Evolutionary conservation across 2,797 vertebrate genomes (phyloP).

Genomic region (Leptoclinus maculatus): DNA sequence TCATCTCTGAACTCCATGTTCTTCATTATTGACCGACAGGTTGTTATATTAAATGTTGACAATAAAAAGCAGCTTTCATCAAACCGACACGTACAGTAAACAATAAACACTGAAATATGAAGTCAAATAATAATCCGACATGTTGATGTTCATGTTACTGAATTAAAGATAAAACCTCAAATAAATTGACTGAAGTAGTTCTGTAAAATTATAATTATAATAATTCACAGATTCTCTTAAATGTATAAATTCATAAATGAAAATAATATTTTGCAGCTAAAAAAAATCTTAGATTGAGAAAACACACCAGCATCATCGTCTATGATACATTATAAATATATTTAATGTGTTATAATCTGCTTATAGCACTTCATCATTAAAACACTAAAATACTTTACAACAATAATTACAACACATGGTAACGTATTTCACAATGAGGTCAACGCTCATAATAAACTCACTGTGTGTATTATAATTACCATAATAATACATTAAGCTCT

Average conservation of each 20-base stretch:
- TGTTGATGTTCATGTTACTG: neutral
- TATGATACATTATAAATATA: neutral
- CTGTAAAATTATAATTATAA: neutral
- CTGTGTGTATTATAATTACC: neutral
- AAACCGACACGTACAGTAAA: too few species aligned
- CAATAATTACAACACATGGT: too few species aligned
- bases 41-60: neutral
- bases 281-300: neutral
- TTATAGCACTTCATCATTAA: neutral
- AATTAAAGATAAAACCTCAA: neutral
- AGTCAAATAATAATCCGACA: too few species aligned
- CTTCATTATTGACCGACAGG: neutral
- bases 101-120: too few species aligned
- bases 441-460: neutral
- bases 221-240: neutral
- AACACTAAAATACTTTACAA: neutral
- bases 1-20: neutral
- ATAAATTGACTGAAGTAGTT: neutral
- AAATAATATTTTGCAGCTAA: neutral
- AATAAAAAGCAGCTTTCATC: too few species aligned
- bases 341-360: neutral
- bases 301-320: neutral
- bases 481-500: neutral
- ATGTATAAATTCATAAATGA: neutral
- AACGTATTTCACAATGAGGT: neutral